phyloP scores from a whole-genome alignment of 2,113 vertebrate species.

The Grus americana region DNA sequence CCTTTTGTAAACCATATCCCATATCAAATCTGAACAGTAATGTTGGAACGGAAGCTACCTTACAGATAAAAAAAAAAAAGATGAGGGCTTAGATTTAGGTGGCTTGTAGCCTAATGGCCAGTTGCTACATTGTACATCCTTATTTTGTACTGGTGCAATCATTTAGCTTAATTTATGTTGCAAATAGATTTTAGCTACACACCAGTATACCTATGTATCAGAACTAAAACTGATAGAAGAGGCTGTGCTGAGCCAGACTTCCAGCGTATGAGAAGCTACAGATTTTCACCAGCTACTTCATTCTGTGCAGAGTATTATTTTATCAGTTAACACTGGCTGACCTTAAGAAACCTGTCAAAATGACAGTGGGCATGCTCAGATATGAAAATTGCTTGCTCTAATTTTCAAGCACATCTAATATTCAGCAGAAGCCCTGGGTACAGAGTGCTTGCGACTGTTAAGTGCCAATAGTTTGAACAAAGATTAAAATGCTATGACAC shows the following conservation, averaged over 20 bases:
- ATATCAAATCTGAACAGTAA: not conserved
- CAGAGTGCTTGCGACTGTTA: not conserved
- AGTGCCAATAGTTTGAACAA: not conserved
- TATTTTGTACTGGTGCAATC: not conserved
- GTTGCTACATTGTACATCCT: not conserved
- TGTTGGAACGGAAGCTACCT: not conserved
- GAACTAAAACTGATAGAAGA: not conserved
- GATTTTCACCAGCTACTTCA: not conserved
- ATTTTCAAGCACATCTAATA: not conserved
- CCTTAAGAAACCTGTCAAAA: not conserved
- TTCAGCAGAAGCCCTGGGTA: not conserved
- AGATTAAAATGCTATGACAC: not conserved
- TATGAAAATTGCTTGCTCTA: not conserved
- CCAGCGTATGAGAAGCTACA: not conserved
- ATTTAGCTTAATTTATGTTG: not conserved
- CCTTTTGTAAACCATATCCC: not conserved
- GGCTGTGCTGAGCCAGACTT: accelerated
- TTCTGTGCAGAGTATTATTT: not conserved
- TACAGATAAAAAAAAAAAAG: not conserved
- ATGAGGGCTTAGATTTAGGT: not conserved
- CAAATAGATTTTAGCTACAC: not conserved
- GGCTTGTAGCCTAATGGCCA: not conserved
- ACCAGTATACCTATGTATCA: accelerated
- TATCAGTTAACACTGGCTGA: not conserved
- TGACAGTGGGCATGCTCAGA: not conserved